Evolutionary conservation across 1,140 invertebrate species (phyloP), one percentile per base, ranked within the genome.

Genomic region (Hormaphis cornu): DNA sequence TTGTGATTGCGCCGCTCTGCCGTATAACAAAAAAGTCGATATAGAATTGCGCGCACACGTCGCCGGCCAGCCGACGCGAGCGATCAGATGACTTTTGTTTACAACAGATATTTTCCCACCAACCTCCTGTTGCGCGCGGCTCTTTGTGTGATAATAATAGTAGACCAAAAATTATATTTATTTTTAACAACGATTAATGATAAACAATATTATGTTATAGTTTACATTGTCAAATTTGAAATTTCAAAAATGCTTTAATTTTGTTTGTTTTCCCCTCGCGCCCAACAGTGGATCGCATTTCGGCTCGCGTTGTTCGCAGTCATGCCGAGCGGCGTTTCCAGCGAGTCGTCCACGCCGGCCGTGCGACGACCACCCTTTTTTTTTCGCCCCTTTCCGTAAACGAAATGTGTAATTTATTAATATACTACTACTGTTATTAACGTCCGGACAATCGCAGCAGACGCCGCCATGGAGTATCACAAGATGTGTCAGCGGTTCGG

Each of bases 401-500:
- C 42, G 42, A 8, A 3, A 44, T 14, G 16, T 44, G 42, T 44
- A 44, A 14, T 14, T 4, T 5, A 8, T 14, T 14, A 18, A 44
- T n/a, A 44, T 44, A 2, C 1, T 16, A 37, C 12, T 52, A 30
- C 33, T 22, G 24, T 53, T 22, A 14, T 53, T 16, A 9, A 26
- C 10, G 3, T 28, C 22, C 1, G 46, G 2, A 18, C 4, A 20
- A 20, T 28, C 22, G 18, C 14, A 66, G 61, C 61, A n/a, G 61
- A 66, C n/a, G 35, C 10, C 28, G 28, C 0, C 12, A 46, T 66
- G 28, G 61, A 66, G 6, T 86, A 86, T 73, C 81, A 82, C 69
- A 84, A 83, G 72, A 79, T 86, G 59, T 85, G 84, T 69, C 82
- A 84, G 73, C 83, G 85, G 72, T 83, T 91, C 37, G 83, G 89